Evolutionary conservation across 2,888 invertebrate species (phyloP), one percentile per base, ranked within the genome.

Genomic region (Bombylius discolor): DNA sequence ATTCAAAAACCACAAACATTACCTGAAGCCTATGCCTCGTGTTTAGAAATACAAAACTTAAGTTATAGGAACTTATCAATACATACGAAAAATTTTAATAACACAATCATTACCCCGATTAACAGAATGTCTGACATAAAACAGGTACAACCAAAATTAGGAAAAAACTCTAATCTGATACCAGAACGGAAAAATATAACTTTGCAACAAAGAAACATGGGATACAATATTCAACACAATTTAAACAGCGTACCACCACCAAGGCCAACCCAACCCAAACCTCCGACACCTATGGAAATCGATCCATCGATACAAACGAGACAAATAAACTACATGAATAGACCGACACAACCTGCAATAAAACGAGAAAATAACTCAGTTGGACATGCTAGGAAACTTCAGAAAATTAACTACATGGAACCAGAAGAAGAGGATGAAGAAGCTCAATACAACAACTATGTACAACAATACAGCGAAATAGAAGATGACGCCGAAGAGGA

Each of bases 21-120:
- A 6, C 56, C 56, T 9, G 53, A 57, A 50, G 53, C 56, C 23
- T 56, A 56, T 34, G 13, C 49, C 23, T 39, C 47, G 3, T 57
- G 49, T 33, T 14, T 57, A 34, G 39, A 53, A 34, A 49, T 56
- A 14, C 49, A 53, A 53, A 56, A 56, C 32, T 31, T 53, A 44
- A 53, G 33, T 46, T 53, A 50, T 31, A 23, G 56, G 8, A 52
- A 52, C 11, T n/a, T 56, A n/a, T 34, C 44, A 31, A 47, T 56
- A 23, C 47, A 31, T 7, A 56, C 51, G 14, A 34, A 23, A 23
- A 8, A 52, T 42, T 31, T 12, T 0, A 33, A 31, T 13, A 52
- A 45, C 7, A 5, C 33, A 12, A 1, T 52, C 12, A 46, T 45
- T n/a, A 31, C 51, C n/a, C 33, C 51, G 12, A 52, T 52, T 44